Percentiles rank a stretch among this genome's conserved stretches.
Conservation (phyloP, 2,113 vertebrate genomes). For the Cyprinodon brontotheroides region DNA sequence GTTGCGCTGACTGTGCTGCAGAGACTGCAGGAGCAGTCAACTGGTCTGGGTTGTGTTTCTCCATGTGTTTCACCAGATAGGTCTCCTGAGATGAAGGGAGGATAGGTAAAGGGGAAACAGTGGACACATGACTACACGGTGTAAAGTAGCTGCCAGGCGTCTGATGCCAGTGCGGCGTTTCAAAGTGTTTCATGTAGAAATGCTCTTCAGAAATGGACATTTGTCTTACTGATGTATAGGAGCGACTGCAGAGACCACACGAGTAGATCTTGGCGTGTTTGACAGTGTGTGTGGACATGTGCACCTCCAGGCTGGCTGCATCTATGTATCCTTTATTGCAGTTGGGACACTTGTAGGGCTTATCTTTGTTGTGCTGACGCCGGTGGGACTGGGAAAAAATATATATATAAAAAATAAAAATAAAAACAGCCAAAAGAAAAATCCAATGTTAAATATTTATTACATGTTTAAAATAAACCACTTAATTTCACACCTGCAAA, state of each 20-base stretch:
- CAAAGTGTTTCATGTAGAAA: slow-evolving; percentile 60
- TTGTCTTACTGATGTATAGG: slow-evolving; percentile 95
- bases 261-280: slow-evolving; percentile 98
- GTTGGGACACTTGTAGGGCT: slow-evolving; percentile 98
- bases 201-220: slow-evolving; percentile 61
- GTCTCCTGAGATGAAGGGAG: slow-evolving; percentile 86
- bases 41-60: slow-evolving; percentile 93
- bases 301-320: slow-evolving; percentile 90
- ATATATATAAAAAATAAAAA: slow-evolving; percentile 7
- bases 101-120: slow-evolving; percentile 66
- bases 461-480: neutral
- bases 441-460: neutral
- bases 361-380: slow-evolving; percentile 99
- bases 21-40: slow-evolving; percentile 61
- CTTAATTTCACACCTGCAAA: slow-evolving; percentile 85
- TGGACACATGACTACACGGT: slow-evolving; percentile 63
- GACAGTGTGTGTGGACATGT: slow-evolving; percentile 95
- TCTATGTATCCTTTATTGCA: slow-evolving; percentile 97
- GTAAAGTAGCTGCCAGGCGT: slow-evolving; percentile 62
- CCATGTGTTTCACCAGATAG: slow-evolving; percentile 99
- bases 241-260: slow-evolving; percentile 95
- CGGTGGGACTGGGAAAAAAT: slow-evolving; percentile 89
- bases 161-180: slow-evolving; percentile 60
- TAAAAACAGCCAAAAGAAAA: neutral
- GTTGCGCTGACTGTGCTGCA: slow-evolving; percentile 73